Conservation (phyloP, 2,113 vertebrate genomes). For the Leiothrix lutea region DNA sequence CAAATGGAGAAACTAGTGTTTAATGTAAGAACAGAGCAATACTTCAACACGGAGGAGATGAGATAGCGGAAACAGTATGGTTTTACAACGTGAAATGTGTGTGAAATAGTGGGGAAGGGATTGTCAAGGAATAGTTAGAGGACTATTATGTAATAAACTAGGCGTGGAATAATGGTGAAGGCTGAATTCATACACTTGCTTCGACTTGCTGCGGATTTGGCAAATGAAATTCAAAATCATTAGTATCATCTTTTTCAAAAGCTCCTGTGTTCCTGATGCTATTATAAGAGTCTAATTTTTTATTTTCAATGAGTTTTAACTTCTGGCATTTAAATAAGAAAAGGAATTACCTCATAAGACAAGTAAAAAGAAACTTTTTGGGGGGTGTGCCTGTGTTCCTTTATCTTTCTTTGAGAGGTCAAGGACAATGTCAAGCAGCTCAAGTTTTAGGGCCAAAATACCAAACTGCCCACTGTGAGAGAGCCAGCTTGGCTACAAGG, state of each 20-base stretch:
- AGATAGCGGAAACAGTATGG: not conserved
- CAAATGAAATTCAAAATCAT: not conserved
- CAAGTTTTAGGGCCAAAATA: not conserved
- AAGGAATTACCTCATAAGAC: not conserved
- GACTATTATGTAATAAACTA: not conserved
- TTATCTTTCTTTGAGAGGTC: not conserved
- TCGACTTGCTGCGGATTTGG: not conserved
- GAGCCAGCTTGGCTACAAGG: accelerated
- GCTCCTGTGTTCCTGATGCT: not conserved
- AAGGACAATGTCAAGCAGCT: not conserved
- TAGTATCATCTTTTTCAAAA: not conserved
- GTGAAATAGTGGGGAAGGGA: not conserved
- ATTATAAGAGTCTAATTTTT: not conserved
- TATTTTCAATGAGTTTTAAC: not conserved
- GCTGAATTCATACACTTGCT: not conserved
- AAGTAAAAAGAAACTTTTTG: not conserved
- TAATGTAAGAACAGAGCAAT: not conserved
- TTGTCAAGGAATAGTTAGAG: not conserved
- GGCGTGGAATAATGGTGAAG: not conserved
- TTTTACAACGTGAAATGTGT: not conserved
- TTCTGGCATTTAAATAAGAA: not conserved
- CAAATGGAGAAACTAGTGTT: not conserved
- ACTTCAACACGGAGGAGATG: not conserved
- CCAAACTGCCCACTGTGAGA: not conserved
- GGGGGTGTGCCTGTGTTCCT: not conserved